Evolutionary conservation across 2,113 vertebrate genomes (phyloP), one percentile per base, ranked within the genome.

Genomic region (Glaucomys volans): DNA sequence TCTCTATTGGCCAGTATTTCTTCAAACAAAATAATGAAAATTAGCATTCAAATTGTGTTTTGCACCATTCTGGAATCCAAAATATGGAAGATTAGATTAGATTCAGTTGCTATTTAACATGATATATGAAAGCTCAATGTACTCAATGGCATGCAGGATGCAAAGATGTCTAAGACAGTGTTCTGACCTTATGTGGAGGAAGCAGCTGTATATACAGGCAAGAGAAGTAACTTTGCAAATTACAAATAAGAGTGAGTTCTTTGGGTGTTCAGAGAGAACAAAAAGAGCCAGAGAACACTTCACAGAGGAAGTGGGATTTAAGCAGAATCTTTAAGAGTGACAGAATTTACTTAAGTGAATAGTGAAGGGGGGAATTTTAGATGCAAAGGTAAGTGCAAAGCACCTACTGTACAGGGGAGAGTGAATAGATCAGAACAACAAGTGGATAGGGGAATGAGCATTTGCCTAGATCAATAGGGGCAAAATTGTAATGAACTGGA

Each of bases 1-100:
- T 86, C 77, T 47, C 57, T 91, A 66, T 32, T 82, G 28, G 67
- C 37, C 37, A 82, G 14, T 89, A 85, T 96, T 88, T 95, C 32
- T 80, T n/a, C 66, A 75, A 91, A 71, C 13, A 71, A 16, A 91
- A 54, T 44, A 89, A 74, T 80, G 30, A 71, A 42, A 93, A 75
- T 47, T 74, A 74, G 2, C 66, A 32, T 75, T 90, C 26, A 66
- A 75, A 88, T 50, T 62, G 59, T 62, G 59, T 62, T 59, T 62
- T 62, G 24, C 8, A 28, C 57, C 6, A 11, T 86, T 89, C 4
- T 54, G 89, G 74, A 89, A 85, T 92, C 92, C 52, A 47, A 92
- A 86, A 75, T 74, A 47, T 44, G 59, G 90, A 90, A 54, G 47
- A 54, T 54, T 52, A 88, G 42, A 64, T 40, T 52, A 28, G 42